Conservation (phyloP, 1,140 invertebrate genomes). For the Belonocnema kinseyi region DNA sequence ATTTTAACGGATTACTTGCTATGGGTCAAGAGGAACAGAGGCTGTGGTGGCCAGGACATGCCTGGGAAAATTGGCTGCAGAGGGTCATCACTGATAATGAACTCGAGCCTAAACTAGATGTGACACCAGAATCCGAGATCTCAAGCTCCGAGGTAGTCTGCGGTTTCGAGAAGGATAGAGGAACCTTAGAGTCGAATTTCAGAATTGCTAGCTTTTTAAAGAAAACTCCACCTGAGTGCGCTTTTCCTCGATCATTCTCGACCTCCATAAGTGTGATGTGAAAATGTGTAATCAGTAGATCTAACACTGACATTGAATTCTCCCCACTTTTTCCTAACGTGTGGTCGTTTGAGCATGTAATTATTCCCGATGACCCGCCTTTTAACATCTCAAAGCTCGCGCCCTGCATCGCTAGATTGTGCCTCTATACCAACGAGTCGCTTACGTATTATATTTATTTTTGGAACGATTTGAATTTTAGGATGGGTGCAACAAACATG, state of each 20-base stretch:
- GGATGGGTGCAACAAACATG: not conserved
- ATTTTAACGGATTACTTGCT: constrained; percentile 39
- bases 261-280: not conserved
- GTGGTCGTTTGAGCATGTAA: constrained; percentile 16
- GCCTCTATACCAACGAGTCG: not conserved
- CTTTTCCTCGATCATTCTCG: constrained; percentile 4
- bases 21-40: constrained; percentile 35
- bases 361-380: constrained; percentile 21
- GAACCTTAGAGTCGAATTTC: not conserved
- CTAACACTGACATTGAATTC: constrained; percentile 3
- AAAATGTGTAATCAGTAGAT: constrained; percentile 1
- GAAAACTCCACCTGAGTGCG: not conserved
- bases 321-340: not conserved
- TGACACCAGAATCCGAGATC: constrained; percentile 65
- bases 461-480: not conserved
- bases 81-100: constrained; percentile 46
- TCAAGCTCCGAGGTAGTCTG: constrained; percentile 64
- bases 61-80: constrained; percentile 62
- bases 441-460: not conserved
- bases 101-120: constrained; percentile 58
- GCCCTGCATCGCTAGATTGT: not conserved
- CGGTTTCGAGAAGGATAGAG: constrained; percentile 35
- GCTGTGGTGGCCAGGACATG: constrained; percentile 55
- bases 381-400: constrained; percentile 6
- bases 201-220: too few species aligned